phyloP scores from a whole-genome alignment of 2,888 invertebrate species.

The Adelognathus sp. region DNA sequence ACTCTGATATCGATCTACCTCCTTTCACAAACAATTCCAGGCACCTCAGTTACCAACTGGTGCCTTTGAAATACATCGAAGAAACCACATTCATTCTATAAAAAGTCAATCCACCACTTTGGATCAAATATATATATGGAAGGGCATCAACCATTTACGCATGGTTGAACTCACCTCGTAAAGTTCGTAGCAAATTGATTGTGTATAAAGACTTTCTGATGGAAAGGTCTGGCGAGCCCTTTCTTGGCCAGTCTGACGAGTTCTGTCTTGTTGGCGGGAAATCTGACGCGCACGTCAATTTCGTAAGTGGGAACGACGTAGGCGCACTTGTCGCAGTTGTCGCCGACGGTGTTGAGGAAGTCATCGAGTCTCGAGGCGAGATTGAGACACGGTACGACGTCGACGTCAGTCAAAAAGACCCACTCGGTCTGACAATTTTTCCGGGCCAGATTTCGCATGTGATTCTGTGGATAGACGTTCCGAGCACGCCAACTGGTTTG shows the following conservation, averaged over 20 bases:
- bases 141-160: no score
- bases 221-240: conserved; percentile 93
- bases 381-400: conserved; percentile 91
- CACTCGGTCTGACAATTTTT: conserved; percentile 91
- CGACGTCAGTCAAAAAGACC: conserved; percentile 93
- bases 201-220: conserved; percentile 95
- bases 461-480: conserved; percentile 94
- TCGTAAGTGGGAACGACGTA: conserved; percentile 96
- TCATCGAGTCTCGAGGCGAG: conserved; percentile 88
- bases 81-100: no score
- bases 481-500: conserved; percentile 88
- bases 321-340: conserved; percentile 87
- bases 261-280: conserved; percentile 91
- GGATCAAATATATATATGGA: no score
- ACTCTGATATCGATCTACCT: no score
- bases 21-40: no score
- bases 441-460: conserved; percentile 92
- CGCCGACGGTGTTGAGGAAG: conserved; percentile 83
- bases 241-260: conserved; percentile 89
- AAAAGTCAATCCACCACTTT: no score
- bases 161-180: conserved; percentile 87
- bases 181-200: conserved; percentile 97
- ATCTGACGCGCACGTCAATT: conserved; percentile 89
- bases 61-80: no score
- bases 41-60: no score